Base-by-base conservation (phyloP, 1,140 invertebrate genomes). In the Monomorium pharaonis region DNA sequence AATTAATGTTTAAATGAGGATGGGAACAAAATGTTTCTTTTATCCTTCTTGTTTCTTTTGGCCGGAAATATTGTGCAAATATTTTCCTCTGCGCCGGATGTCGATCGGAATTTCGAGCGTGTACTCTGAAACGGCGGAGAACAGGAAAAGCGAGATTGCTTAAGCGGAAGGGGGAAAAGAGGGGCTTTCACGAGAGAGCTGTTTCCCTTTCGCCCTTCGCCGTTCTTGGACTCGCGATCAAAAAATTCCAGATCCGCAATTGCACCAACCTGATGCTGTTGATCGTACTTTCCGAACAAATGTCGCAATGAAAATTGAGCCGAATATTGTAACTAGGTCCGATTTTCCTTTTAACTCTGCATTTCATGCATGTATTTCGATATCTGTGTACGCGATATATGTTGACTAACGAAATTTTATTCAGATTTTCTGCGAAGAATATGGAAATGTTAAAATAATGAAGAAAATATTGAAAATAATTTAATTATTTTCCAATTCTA, bases 171-270 rank as follows among this genome's bases (percentile, higher is more conserved):
- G 80, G 76, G 56, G 4, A 60, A 14, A 47, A 24, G 83, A 88
- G 89, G 76, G 86, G 87, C 85, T 84, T 84, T 92, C 89, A 49
- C 30, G 75, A 77, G 77, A 77, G 77, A 60, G 16, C n/a, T 65
- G 30, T 75, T 78, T 91, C 86, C 89, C 90, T 92, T 92, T 91
- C 89, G 87, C 89, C 86, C 89, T 89, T 87, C 86, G 87, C 86
- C 75, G 86, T 78, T 70, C 85, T 67, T 14, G 49, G 14, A 21
- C 0, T 33, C 69, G 21, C 42, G 63, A 81, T 69, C 47, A 77
- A 54, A 86, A 76, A 87, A 87, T 85, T 87, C 80, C 63, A 85
- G 70, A 85, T 89, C 87, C 84, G 90, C 88, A 90, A 91, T 92
- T 92, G 89, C 90, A 86, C 86, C 86, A 91, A 91, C 75, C 84